These are phyloP conservation scores for Melieria picta DNA, from an alignment of 2,888 invertebrate species.

Conservation along the genomic window DNA sequence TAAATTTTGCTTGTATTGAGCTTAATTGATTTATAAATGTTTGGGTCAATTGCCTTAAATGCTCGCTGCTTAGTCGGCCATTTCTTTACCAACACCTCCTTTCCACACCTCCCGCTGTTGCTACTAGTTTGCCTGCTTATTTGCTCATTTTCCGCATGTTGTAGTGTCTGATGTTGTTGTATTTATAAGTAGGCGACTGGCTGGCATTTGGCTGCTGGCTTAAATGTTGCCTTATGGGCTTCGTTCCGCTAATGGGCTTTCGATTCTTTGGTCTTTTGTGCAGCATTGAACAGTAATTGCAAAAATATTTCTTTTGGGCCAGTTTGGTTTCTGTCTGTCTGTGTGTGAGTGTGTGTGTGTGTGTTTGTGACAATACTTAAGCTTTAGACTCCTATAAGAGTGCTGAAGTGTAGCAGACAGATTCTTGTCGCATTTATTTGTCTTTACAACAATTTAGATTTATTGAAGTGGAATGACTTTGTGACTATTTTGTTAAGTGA, in stretches of 20 bases:
- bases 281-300: slow-evolving; percentile 17
- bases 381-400: no score
- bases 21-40: slow-evolving; percentile 44
- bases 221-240: slow-evolving; percentile 24
- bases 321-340: not conserved
- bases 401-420: no score
- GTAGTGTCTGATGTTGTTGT: no score
- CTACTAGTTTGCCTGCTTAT: slow-evolving; percentile 19
- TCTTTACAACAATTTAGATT: no score
- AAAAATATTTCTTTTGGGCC: slow-evolving; percentile 19
- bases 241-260: slow-evolving; percentile 19
- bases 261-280: slow-evolving; percentile 3
- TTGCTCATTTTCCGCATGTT: not conserved
- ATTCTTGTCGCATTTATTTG: no score
- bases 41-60: slow-evolving; percentile 41
- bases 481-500: no score
- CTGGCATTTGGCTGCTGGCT: no score
- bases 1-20: slow-evolving; percentile 37
- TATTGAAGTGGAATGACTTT: no score
- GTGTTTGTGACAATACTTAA: no score
- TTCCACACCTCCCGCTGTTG: slow-evolving; percentile 7
- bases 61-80: slow-evolving; percentile 18
- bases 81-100: slow-evolving; percentile 4
- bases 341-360: no score
- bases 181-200: no score